A percentile compares a stretch with the other conserved stretches of the same genome.
Conservation (phyloP, 2,888 invertebrate species). For the Branchipolynoe longqiensis region DNA sequence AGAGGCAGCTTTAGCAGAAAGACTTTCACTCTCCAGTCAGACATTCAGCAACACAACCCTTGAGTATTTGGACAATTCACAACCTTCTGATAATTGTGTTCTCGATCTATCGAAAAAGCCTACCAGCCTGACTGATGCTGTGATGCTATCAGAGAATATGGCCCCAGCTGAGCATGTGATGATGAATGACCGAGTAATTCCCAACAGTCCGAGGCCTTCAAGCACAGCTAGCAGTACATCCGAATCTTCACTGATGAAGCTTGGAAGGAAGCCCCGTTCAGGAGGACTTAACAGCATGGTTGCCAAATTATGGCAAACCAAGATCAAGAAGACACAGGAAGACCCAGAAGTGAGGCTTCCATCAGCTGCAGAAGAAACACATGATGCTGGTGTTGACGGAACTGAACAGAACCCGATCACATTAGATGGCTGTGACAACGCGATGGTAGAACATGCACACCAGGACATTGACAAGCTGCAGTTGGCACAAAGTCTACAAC, state of each 20-base stretch:
- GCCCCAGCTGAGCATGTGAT: neutral
- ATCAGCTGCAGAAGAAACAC: neutral
- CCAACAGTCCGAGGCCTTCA: neutral
- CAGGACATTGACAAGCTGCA: neutral
- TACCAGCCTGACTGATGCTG: neutral
- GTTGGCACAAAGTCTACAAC: neutral
- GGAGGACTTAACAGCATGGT: constrained; percentile 64
- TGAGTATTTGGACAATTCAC: neutral
- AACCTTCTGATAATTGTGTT: constrained; percentile 20
- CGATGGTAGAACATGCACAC: neutral
- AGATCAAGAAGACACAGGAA: constrained; percentile 55
- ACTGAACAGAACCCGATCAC: constrained; percentile 38
- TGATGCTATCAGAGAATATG: too few relatives aligned
- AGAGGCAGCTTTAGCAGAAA: constrained; percentile 26
- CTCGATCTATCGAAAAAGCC: constrained; percentile 44
- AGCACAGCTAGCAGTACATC: constrained; percentile 12
- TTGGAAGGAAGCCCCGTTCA: constrained; percentile 1
- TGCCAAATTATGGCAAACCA: constrained; percentile 66
- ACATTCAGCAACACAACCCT: constrained; percentile 14
- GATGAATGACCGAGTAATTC: neutral
- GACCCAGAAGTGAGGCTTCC: neutral
- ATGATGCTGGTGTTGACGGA: constrained; percentile 15
- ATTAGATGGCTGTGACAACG: neutral
- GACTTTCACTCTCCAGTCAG: constrained; percentile 6
- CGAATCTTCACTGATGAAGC: neutral